Evolutionary conservation across 1,140 invertebrate species (phyloP).

Genomic region (Leptopilina clavipes): DNA sequence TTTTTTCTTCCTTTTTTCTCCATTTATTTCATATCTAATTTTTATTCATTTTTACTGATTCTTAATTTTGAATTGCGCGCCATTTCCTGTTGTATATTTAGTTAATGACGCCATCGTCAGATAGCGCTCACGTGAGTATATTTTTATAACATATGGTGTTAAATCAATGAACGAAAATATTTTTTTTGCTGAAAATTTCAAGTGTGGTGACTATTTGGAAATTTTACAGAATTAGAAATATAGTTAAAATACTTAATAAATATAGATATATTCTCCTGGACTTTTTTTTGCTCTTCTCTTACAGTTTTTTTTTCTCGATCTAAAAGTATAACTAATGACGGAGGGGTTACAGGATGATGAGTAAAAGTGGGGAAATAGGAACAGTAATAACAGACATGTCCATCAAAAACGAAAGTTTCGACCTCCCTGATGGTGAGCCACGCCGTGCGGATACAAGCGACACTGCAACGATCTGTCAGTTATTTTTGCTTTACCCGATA

Average conservation of each 20-base stretch:
- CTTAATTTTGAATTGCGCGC: not conserved
- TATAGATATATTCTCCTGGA: too few relatives aligned
- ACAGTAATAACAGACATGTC: constrained; percentile 67
- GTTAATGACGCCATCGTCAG: not conserved
- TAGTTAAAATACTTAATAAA: too few relatives aligned
- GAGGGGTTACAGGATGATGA: constrained; percentile 14
- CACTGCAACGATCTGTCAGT: constrained; percentile 59
- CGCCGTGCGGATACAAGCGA: constrained; percentile 39
- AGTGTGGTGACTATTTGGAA: too few relatives aligned
- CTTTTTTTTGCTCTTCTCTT: not conserved
- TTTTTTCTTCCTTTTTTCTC: not conserved
- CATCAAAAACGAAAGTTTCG: constrained; percentile 61
- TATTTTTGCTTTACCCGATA: constrained; percentile 57
- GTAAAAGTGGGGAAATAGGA: constrained; percentile 46
- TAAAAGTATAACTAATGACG: constrained; percentile 7
- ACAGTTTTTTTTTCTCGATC: not conserved
- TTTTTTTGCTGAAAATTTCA: too few relatives aligned
- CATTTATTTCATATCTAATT: constrained; percentile 17
- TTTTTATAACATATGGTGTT: too few relatives aligned
- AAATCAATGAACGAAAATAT: too few relatives aligned
- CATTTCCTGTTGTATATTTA: not conserved
- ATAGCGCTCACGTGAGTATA: too few relatives aligned
- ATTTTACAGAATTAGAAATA: too few relatives aligned
- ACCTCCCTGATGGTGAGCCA: constrained; percentile 35
- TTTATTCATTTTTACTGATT: not conserved